Base-by-base conservation (phyloP, 2,113 vertebrate species). In the Heterotilapia buettikoferi region DNA sequence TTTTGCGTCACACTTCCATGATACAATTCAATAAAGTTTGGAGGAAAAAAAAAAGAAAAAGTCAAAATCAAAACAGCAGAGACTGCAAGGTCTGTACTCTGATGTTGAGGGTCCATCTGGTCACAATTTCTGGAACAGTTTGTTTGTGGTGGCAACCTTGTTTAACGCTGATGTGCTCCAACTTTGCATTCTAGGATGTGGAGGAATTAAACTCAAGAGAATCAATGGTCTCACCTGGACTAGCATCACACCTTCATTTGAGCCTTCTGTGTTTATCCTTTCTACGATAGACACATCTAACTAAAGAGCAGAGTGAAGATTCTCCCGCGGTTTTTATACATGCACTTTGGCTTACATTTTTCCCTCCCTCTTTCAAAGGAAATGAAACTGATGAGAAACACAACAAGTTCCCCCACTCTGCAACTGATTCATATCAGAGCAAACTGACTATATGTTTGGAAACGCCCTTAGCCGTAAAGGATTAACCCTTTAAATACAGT, bases 21-120 rank as follows among this genome's bases (percentile, higher is more conserved):
- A 68, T 68, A 40, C 11, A 68, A 68, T 68, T 68, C 7, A 24
- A 40, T 40, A 40, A 68, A 68, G n/a, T 14, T 43, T 40, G n/a
- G n/a, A 40, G 36, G 11, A 0, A 0, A 1, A 0, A 12, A 36
- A n/a, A 18, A 16, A 12, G 7, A 40, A 68, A 68, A 21, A 14
- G 12, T 43, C 66, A 24, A 71, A 71, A 45, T 26, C 21, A 16
- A 71, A 71, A 38, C 66, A 71, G 66, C n/a, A 45, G 66, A 45
- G 13, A 24, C 38, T 26, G 40, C 7, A 24, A 43, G n/a, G 21
- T 43, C 38, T 45, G 38, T 9, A 73, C 66, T 45, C 7, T 45
- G 66, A 16, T 73, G 38, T 8, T 73, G 7, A 43, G 13, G 8
- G 38, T 73, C 38, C 66, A 73, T 73, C 66, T 73, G 38, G 21